A percentile compares a stretch with the other conserved stretches of the same genome.
These are phyloP conservation scores for Eulithis testata DNA, from an alignment of 2,888 invertebrate species.

Conservation along the genomic window DNA sequence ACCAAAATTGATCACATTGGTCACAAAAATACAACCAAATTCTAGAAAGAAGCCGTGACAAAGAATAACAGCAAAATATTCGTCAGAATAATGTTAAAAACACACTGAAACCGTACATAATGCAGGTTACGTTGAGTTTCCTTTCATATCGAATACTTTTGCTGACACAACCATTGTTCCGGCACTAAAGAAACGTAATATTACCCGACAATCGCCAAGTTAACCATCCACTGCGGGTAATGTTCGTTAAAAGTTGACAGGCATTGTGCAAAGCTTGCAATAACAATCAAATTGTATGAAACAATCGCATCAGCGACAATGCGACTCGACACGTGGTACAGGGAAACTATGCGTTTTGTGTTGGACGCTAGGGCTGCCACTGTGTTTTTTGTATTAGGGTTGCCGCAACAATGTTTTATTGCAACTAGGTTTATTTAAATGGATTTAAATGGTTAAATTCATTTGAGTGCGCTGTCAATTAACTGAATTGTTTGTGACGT, in stretches of 20 bases:
- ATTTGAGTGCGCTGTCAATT: neutral
- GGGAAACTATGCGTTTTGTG: constrained; percentile 18
- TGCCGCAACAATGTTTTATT: neutral
- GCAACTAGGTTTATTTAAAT: neutral
- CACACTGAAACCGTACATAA: neutral
- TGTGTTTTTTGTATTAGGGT: neutral
- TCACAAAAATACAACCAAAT: too few relatives aligned
- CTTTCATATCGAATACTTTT: constrained; percentile 3
- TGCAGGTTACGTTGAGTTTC: neutral
- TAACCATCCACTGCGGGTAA: constrained; percentile 30
- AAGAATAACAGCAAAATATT: too few relatives aligned
- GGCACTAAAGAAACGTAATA: constrained; percentile 24
- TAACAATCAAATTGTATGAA: constrained; percentile 33
- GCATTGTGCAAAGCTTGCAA: constrained; percentile 31
- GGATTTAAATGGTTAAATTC: neutral
- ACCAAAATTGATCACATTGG: too few relatives aligned
- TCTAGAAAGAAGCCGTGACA: too few relatives aligned
- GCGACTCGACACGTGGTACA: constrained; percentile 14
- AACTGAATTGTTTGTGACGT: neutral
- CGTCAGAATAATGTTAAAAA: too few relatives aligned
- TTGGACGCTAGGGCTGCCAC: neutral
- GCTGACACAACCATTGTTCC: constrained; percentile 28
- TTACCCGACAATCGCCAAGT: constrained; percentile 30
- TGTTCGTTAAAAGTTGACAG: constrained; percentile 37
- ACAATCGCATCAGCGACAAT: constrained; percentile 32